Percentiles rank a stretch among this genome's conserved stretches.
Conservation (phyloP, 2,797 vertebrate species). For the Protonibea diacanthus region DNA sequence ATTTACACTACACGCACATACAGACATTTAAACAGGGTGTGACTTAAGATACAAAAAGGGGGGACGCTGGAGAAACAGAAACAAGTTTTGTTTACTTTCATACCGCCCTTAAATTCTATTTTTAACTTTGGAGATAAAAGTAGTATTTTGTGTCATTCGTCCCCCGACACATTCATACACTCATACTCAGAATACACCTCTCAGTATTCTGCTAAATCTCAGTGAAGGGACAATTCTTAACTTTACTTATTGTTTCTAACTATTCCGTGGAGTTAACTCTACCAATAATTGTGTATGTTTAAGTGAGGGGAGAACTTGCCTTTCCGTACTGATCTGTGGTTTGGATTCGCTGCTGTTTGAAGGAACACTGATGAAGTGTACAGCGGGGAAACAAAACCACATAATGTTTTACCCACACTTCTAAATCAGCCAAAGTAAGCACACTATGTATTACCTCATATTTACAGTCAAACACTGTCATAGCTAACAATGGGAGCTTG, state of each 20-base stretch:
- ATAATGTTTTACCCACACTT: not conserved
- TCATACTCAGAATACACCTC: slow-evolving; percentile 12
- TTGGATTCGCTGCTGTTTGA: not conserved
- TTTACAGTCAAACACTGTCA: not conserved
- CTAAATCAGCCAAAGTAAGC: not conserved
- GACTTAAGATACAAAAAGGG: not conserved
- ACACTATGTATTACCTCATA: not conserved
- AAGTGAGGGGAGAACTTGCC: slow-evolving; percentile 46
- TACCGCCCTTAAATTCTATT: not conserved
- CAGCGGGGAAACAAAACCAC: not conserved
- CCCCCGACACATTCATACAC: slow-evolving; percentile 24
- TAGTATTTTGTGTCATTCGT: slow-evolving; percentile 1
- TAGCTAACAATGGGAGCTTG: too few species aligned
- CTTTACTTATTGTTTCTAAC: slow-evolving; percentile 58
- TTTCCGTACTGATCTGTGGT: not conserved
- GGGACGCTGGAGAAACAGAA: not conserved
- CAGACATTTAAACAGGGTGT: not conserved
- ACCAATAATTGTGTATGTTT: slow-evolving; percentile 44
- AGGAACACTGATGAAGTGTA: not conserved
- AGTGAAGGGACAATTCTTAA: slow-evolving; percentile 43
- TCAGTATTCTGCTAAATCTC: slow-evolving; percentile 49
- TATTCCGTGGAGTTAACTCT: slow-evolving; percentile 43
- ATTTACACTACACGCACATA: slow-evolving; percentile 15
- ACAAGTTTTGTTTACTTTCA: not conserved
- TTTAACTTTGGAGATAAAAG: not conserved